Conservation (phyloP, 2,113 vertebrate genomes). For the Pteruthius melanotis region DNA sequence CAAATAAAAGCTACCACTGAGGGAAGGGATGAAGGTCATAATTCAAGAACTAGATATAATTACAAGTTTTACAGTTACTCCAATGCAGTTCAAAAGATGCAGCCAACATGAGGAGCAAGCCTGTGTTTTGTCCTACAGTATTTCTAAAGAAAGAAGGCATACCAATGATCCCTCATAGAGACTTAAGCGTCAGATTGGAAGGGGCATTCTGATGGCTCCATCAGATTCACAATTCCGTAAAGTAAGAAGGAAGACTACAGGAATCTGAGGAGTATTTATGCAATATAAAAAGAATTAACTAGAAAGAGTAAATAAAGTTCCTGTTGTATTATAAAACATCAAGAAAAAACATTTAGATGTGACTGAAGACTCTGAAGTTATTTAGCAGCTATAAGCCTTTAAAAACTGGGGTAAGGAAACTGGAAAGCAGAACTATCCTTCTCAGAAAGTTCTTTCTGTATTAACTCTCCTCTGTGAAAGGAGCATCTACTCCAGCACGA, state of each 20-base stretch:
- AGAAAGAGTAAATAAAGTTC: not conserved
- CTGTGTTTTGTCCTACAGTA: not conserved
- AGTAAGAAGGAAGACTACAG: not conserved
- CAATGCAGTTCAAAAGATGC: not conserved
- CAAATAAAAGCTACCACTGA: not conserved
- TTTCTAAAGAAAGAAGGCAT: not conserved
- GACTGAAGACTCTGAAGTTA: not conserved
- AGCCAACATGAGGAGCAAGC: not conserved
- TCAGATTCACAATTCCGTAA: not conserved
- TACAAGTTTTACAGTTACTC: not conserved
- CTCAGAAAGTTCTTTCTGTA: not conserved
- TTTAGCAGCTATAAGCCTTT: not conserved
- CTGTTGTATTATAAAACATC: not conserved
- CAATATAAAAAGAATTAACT: not conserved
- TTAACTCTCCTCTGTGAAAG: not conserved
- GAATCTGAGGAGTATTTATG: not conserved
- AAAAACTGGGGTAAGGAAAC: not conserved
- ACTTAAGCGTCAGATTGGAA: not conserved
- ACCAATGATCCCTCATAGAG: not conserved
- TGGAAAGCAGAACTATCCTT: not conserved
- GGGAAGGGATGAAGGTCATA: not conserved
- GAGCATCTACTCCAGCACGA: not conserved
- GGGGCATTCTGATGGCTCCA: not conserved
- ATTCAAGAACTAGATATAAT: not conserved
- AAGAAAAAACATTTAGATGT: not conserved